Conservation (phyloP, 2,797 vertebrate genomes). For the Melanotaenia parkinsoni region DNA sequence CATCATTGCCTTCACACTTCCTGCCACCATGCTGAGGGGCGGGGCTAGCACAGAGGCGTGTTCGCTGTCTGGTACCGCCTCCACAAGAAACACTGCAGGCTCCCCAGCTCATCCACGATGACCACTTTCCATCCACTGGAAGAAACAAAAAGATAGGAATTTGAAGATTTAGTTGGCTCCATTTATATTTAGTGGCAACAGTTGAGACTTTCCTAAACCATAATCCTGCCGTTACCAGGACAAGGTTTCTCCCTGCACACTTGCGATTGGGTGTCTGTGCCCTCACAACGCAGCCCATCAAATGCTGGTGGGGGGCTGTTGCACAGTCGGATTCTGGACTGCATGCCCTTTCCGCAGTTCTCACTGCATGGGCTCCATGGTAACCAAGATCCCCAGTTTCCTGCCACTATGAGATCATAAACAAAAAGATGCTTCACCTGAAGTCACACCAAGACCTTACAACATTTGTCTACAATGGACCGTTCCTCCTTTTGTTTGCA, state of each 20-base stretch:
- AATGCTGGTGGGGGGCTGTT: slow-evolving; percentile 90
- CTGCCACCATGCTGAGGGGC: slow-evolving; percentile 88
- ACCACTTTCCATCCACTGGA: slow-evolving; percentile 96
- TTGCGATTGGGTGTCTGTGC: slow-evolving; percentile 89
- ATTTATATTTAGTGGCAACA: accelerated
- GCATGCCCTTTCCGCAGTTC: slow-evolving; percentile 91
- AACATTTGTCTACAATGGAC: background rate
- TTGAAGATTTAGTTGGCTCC: background rate
- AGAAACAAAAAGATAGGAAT: background rate
- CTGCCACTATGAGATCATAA: slow-evolving; percentile 82
- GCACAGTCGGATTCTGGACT: slow-evolving; percentile 89
- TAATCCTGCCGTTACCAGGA: slow-evolving; percentile 83
- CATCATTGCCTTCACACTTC: slow-evolving; percentile 90
- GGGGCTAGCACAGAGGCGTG: slow-evolving; percentile 89
- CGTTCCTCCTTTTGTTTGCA: background rate
- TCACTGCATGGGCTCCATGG: slow-evolving; percentile 91
- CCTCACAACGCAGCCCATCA: slow-evolving; percentile 84
- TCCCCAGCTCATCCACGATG: slow-evolving; percentile 91
- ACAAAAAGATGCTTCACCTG: background rate
- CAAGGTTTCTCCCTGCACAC: slow-evolving; percentile 89
- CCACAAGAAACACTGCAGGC: slow-evolving; percentile 93
- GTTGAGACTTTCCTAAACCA: background rate
- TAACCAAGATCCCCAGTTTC: slow-evolving; percentile 92
- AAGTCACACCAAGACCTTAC: background rate
- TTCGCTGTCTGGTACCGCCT: slow-evolving; percentile 91